Evolutionary conservation across 2,797 vertebrate genomes (phyloP), one percentile per base, ranked within the genome.

Genomic region (Zalophus californianus): DNA sequence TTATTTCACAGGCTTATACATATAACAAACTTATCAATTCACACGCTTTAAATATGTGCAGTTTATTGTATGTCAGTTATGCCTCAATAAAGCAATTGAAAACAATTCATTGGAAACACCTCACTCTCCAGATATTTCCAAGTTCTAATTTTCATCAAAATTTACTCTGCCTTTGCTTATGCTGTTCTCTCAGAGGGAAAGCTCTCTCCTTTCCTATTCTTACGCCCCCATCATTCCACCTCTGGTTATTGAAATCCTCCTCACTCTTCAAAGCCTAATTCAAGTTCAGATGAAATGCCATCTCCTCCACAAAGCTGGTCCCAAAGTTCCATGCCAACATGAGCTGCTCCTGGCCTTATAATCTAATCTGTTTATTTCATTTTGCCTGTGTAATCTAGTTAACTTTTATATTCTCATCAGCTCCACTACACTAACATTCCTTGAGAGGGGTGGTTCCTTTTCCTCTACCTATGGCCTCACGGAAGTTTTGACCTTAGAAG

Each of bases 401-500:
- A 66, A 77, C 16, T 80, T 73, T 41, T 68, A 29, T 6, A 32
- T 3, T 58, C 15, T 88, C 35, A 25, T 60, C 29, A n/a, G 15
- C 9, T 29, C 27, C 16, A 56, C 9, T 9, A 2, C 14, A 38
- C 64, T 56, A 29, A 54, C 56, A 7, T 60, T 85, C 50, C 70
- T 79, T 89, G 32, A 93, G 41, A 87, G 41, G 87, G 84, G 32
- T 9, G 41, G 12, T 60, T 82, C 5, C 23, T 79, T 75, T 50
- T 62, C 58, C 29, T 56, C 68, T 88, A 52, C n/a, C 41, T 68
- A 7, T 9, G 5, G 15, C 25, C 60, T 80, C 38, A 21, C 41
- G 84, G 56, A 86, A 72, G 16, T 80, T 91, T 95, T 93, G 66
- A 66, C 87, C 64, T 60, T 23, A 32, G 44, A 70, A 90, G 44